Conservation (phyloP, 1,140 invertebrate species). For the Dysdera silvatica region DNA sequence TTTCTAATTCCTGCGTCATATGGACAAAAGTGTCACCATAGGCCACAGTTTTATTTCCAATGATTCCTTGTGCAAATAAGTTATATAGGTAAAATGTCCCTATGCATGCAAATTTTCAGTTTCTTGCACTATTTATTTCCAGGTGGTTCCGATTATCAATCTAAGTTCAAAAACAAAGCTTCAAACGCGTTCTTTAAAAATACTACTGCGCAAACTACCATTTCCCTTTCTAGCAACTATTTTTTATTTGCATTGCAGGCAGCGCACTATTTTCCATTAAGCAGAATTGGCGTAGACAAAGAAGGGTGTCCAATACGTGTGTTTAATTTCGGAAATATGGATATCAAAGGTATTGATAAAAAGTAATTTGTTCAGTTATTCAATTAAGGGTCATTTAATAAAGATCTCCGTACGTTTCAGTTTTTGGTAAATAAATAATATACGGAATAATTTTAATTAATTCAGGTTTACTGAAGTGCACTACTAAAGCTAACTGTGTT, state of each 20-base stretch:
- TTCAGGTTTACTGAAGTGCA: constrained; percentile 11
- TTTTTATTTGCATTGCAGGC: neutral
- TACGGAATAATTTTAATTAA: neutral
- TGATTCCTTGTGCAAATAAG: too few species aligned
- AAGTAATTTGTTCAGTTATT: neutral
- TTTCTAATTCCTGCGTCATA: too few species aligned
- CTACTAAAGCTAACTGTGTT: neutral
- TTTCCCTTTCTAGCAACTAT: too few species aligned
- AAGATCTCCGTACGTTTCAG: neutral
- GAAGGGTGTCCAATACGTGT: constrained; percentile 1
- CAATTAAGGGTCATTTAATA: neutral
- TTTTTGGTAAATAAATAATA: neutral
- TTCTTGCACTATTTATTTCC: too few species aligned
- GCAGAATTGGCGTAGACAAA: constrained; percentile 14
- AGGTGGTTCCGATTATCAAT: too few species aligned
- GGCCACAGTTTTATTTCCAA: too few species aligned
- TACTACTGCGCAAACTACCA: too few species aligned
- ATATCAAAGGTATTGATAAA: constrained; percentile 21
- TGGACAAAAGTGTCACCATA: too few species aligned
- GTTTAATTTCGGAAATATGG: constrained; percentile 15
- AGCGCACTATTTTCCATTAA: neutral
- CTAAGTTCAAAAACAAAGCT: too few species aligned
- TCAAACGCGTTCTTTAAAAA: too few species aligned
- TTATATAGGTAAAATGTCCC: too few species aligned
- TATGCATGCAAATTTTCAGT: too few species aligned